phyloP scores from a whole-genome alignment of 92 coral and sea anemone species.

The Diadumene lineata region DNA sequence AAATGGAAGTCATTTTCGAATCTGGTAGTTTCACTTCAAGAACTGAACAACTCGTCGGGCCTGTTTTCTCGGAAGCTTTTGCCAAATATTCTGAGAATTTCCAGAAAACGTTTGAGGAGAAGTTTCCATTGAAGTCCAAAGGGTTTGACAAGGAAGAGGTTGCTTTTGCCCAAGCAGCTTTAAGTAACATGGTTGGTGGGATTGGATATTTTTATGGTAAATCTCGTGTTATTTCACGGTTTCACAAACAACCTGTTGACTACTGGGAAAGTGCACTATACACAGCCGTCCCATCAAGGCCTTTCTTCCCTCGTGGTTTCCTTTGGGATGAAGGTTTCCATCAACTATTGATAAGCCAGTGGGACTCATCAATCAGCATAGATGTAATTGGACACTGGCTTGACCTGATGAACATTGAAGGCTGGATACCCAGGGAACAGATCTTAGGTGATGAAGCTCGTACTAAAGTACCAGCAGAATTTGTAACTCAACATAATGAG shows the following conservation, averaged over 20 bases:
- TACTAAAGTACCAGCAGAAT: constrained; percentile 93
- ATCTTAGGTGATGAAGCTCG: constrained; percentile 97
- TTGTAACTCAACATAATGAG: constrained; percentile 94
- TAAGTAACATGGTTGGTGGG: constrained; percentile 93
- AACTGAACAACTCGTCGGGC: constrained; percentile 61
- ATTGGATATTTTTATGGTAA: constrained; percentile 91
- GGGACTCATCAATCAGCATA: constrained; percentile 89
- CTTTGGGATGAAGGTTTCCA: constrained; percentile 99
- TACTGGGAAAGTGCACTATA: constrained; percentile 93
- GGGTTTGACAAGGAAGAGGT: constrained; percentile 69
- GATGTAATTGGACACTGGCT: constrained; percentile 99
- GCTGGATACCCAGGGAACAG: constrained; percentile 99
- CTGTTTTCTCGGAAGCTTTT: constrained; percentile 61
- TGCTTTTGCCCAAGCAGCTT: constrained; percentile 86
- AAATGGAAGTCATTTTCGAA: constrained; percentile 82
- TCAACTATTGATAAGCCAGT: constrained; percentile 93
- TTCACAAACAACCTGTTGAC: constrained; percentile 80
- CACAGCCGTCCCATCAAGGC: constrained; percentile 95
- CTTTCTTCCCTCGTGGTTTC: constrained; percentile 97
- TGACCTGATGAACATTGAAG: constrained; percentile 91
- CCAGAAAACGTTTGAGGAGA: constrained; percentile 88
- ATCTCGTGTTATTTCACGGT: constrained; percentile 84
- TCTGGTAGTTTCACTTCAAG: constrained; percentile 69
- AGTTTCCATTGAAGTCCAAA: constrained; percentile 70
- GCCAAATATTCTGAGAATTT: constrained; percentile 62